Evolutionary conservation across 2,113 vertebrate species (phyloP).

Genomic region (Myotis brandtii): DNA sequence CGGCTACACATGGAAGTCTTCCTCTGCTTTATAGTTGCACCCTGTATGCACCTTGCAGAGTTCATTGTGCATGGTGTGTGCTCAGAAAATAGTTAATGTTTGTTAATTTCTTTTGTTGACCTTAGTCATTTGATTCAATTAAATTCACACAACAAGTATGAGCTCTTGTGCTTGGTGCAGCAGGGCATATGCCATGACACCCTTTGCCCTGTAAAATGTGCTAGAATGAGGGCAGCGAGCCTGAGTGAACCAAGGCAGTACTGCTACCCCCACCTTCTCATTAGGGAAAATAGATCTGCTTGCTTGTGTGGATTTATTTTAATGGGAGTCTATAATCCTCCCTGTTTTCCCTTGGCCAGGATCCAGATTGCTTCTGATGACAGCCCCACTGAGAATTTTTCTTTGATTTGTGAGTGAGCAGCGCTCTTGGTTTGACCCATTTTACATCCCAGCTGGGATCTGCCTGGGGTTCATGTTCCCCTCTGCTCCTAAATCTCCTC

Average conservation of each 20-base stretch:
- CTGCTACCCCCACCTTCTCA: not conserved
- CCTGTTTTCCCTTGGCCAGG: not conserved
- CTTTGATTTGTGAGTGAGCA: conserved; percentile 58
- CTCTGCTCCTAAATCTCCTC: not conserved
- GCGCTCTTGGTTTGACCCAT: not conserved
- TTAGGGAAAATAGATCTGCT: not conserved
- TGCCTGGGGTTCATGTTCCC: not conserved
- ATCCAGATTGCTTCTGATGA: not conserved
- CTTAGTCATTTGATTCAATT: not conserved
- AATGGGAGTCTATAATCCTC: not conserved
- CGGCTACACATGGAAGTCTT: not conserved
- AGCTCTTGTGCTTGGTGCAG: not conserved
- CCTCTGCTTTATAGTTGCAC: too few relatives aligned
- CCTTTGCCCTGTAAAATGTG: not conserved
- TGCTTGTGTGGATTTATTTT: not conserved
- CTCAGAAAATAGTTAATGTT: not conserved
- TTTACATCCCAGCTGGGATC: conserved; percentile 51
- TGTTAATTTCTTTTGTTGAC: not conserved
- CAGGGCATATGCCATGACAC: not conserved
- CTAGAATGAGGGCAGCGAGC: not conserved
- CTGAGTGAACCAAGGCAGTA: not conserved
- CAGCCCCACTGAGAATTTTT: not conserved
- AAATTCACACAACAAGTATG: not conserved
- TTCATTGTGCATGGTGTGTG: not conserved
- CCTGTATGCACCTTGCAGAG: not conserved